Evolutionary conservation across 35 echinoderm and acorn worm species (phyloP).

Genomic region (Anneissia japonica): DNA sequence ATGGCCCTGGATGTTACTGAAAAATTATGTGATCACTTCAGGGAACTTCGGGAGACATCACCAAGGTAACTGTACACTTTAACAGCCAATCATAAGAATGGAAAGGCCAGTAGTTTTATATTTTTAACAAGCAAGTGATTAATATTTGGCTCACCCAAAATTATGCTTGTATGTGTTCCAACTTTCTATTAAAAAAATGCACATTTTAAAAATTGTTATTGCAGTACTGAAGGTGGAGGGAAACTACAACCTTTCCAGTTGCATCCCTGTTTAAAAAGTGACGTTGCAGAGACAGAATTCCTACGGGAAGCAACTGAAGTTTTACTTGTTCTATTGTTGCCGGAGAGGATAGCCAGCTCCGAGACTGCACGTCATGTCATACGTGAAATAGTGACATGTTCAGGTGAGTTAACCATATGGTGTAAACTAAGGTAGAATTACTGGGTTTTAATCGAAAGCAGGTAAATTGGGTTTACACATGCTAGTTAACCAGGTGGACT

Average conservation of each 20-base stretch:
- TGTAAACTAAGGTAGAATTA: no score
- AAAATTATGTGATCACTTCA: constrained; percentile 75
- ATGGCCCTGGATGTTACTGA: constrained; percentile 73
- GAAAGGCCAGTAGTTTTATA: no score
- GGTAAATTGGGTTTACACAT: no score
- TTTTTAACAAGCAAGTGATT: no score
- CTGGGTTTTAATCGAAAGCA: no score
- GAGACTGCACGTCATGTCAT: constrained; percentile 79
- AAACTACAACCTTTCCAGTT: constrained; percentile 72
- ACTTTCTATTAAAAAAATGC: no score
- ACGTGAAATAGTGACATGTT: constrained; percentile 74
- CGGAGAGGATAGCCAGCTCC: constrained; percentile 57
- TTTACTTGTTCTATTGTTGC: constrained; percentile 60
- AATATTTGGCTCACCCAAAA: no score
- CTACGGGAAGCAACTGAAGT: constrained; percentile 79
- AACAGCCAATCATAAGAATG: no score
- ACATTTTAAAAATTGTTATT: neutral
- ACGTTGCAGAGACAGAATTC: constrained; percentile 68
- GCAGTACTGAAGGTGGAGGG: constrained; percentile 38
- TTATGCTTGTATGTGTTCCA: no score
- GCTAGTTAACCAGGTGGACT: no score
- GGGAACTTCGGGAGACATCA: constrained; percentile 57
- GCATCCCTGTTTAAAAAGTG: constrained; percentile 75
- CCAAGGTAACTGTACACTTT: neutral
- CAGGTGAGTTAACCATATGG: no score